Evolutionary conservation across 2,888 invertebrate genomes (phyloP).

Genomic region (Chaitophorus viminalis): DNA sequence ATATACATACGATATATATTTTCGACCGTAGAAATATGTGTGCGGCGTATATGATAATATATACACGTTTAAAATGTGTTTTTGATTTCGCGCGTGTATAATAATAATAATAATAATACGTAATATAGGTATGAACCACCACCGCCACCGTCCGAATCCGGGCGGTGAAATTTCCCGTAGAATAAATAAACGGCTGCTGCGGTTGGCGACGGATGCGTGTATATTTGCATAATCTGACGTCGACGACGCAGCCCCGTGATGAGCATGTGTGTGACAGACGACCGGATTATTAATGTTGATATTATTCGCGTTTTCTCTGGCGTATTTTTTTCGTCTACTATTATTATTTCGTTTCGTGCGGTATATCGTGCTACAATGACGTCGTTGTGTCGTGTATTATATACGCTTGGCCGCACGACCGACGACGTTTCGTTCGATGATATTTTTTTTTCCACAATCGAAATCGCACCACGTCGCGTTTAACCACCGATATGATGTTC

Average conservation of each 20-base stretch:
- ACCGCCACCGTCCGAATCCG: neutral
- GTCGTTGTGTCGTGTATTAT: neutral
- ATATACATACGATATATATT: neutral
- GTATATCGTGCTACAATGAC: neutral
- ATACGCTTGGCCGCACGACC: neutral
- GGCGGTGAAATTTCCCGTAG: neutral
- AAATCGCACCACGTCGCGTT: neutral
- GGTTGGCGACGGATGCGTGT: neutral
- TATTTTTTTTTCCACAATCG: conserved; percentile 21
- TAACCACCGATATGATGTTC: neutral
- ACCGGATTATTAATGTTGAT: conserved; percentile 50
- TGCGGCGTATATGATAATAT: neutral
- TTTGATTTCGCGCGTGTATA: too few relatives aligned
- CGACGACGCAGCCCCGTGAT: conserved; percentile 7
- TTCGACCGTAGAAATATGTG: neutral
- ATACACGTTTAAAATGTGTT: neutral
- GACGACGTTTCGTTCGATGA: neutral
- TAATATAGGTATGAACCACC: too few relatives aligned
- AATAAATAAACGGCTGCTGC: conserved; percentile 8
- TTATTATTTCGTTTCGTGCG: conserved; percentile 2
- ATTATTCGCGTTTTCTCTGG: conserved; percentile 13
- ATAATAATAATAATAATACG: too few relatives aligned
- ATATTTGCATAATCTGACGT: conserved; percentile 48
- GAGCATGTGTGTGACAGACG: conserved; percentile 46
- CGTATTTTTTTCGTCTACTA: neutral